Evolutionary conservation across 2,888 invertebrate genomes (phyloP).

Genomic region (Eupithecia inturbata): DNA sequence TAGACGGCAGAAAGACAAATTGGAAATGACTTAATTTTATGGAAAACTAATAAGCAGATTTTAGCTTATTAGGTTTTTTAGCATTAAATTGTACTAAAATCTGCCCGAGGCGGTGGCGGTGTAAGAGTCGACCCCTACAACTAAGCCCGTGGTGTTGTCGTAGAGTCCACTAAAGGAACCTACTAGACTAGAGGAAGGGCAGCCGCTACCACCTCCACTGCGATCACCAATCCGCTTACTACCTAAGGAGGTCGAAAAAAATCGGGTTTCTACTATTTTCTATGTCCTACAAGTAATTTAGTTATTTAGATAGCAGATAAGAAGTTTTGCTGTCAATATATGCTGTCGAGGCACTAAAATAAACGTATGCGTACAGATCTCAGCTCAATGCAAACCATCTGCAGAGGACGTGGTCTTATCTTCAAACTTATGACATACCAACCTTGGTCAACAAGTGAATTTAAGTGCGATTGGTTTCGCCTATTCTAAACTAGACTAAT

Average conservation of each 20-base stretch:
- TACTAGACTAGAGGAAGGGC: not conserved
- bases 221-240: not conserved
- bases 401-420: not conserved
- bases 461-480: constrained; percentile 60
- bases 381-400: not conserved
- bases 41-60: no score
- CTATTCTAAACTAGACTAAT: constrained; percentile 61
- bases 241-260: not conserved
- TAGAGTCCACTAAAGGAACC: not conserved
- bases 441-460: constrained; percentile 53
- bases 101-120: not conserved
- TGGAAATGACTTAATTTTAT: not conserved
- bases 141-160: not conserved
- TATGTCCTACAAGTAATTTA: no score
- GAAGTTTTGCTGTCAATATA: no score
- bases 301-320: no score
- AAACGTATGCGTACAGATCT: not conserved
- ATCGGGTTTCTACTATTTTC: no score
- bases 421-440: constrained; percentile 21
- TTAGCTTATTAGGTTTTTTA: no score
- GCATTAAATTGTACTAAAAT: not conserved
- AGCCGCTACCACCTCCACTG: not conserved
- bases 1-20: not conserved
- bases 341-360: no score
- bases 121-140: not conserved